Evolutionary conservation across 1,140 invertebrate species (phyloP).

Genomic region (Lutraria rhynchaena): DNA sequence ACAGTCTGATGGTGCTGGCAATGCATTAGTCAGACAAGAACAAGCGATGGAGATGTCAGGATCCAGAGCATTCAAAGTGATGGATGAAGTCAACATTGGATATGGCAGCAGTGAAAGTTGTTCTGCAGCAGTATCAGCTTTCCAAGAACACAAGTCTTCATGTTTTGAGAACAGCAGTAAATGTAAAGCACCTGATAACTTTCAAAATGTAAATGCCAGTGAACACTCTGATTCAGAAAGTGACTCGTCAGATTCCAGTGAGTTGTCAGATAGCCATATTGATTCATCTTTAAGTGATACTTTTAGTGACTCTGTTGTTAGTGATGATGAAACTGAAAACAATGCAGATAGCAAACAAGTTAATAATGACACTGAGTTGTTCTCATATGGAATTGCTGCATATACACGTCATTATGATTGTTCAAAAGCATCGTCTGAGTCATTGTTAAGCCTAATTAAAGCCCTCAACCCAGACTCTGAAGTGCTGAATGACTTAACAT

Average conservation of each 20-base stretch:
- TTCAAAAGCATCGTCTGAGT: slow-evolving; percentile 17
- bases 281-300: slow-evolving; percentile 5
- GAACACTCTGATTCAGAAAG: not conserved
- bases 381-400: slow-evolving; percentile 16
- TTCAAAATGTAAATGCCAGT: too few relatives aligned
- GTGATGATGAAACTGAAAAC: not conserved
- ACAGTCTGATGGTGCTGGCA: too few relatives aligned
- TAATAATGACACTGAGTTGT: slow-evolving; percentile 7
- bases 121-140: too few relatives aligned
- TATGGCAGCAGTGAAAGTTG: too few relatives aligned
- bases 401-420: slow-evolving; percentile 17
- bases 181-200: too few relatives aligned
- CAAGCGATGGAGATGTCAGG: too few relatives aligned
- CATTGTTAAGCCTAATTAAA: slow-evolving; percentile 24
- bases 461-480: slow-evolving; percentile 9
- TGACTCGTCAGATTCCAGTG: not conserved
- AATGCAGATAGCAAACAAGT: not conserved
- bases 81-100: too few relatives aligned
- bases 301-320: not conserved
- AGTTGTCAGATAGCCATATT: not conserved
- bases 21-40: too few relatives aligned
- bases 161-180: too few relatives aligned
- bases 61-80: too few relatives aligned
- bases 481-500: slow-evolving; percentile 12
- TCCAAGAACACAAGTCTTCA: too few relatives aligned